Evolutionary conservation across 1,140 invertebrate genomes (phyloP).

Genomic region (Hyles vespertilio): DNA sequence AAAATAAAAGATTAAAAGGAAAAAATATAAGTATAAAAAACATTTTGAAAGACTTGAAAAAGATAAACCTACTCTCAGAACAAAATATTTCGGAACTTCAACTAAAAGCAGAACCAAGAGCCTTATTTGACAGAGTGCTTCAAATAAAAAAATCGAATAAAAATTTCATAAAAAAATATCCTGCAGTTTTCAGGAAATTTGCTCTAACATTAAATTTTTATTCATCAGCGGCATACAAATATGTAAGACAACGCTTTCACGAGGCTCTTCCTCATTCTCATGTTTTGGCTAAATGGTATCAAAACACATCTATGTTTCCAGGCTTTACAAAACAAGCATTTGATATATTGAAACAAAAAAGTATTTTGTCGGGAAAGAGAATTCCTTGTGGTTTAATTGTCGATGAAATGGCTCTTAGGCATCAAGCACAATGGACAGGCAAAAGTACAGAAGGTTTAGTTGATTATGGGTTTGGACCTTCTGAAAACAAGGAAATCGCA

Average conservation of each 20-base stretch:
- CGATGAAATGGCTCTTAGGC: constrained; percentile 24
- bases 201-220: constrained; percentile 41
- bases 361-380: constrained; percentile 10
- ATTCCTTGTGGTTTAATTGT: constrained; percentile 17
- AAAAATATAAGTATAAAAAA: not conserved
- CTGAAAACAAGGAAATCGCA: constrained; percentile 12
- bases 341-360: constrained; percentile 20
- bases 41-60: constrained; percentile 7
- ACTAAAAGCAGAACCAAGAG: not conserved
- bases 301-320: constrained; percentile 23
- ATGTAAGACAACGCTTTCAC: constrained; percentile 28
- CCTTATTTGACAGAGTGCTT: not conserved
- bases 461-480: not conserved
- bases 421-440: constrained; percentile 11
- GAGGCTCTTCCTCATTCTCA: constrained; percentile 31
- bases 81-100: not conserved
- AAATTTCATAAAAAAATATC: not conserved
- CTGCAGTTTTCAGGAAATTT: constrained; percentile 19
- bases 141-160: not conserved
- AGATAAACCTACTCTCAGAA: not conserved
- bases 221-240: constrained; percentile 35
- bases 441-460: not conserved
- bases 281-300: constrained; percentile 39
- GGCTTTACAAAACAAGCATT: constrained; percentile 25
- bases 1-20: constrained; percentile 5